Evolutionary conservation across 2,113 vertebrate species (phyloP).

Genomic region (Atractosteus spatula): DNA sequence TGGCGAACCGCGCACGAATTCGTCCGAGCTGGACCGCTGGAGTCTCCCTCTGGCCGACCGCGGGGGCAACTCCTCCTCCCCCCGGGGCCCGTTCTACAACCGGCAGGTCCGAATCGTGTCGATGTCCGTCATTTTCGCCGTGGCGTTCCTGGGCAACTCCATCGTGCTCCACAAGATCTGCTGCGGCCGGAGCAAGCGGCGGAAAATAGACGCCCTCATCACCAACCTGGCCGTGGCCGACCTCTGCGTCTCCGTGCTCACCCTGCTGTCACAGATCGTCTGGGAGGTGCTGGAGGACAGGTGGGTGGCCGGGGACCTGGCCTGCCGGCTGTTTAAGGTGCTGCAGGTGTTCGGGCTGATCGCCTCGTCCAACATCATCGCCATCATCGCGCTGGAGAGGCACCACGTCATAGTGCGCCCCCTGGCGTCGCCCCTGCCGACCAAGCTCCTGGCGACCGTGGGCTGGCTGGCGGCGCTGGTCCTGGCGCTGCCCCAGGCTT

Average conservation of each 20-base stretch:
- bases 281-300: conserved; percentile 35
- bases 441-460: conserved; percentile 36
- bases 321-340: conserved; percentile 48
- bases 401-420: conserved; percentile 38
- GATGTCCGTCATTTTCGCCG: conserved; percentile 38
- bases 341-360: conserved; percentile 50
- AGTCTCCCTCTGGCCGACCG: neutral
- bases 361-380: conserved; percentile 54
- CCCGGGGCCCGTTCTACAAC: neutral
- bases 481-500: conserved; percentile 51
- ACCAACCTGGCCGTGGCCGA: conserved; percentile 59
- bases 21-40: neutral
- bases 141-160: conserved; percentile 51
- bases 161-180: conserved; percentile 45
- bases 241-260: conserved; percentile 50
- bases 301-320: conserved; percentile 32
- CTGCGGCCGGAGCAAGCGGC: conserved; percentile 33
- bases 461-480: conserved; percentile 57
- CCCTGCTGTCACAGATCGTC: conserved; percentile 45
- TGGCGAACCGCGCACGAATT: neutral
- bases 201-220: conserved; percentile 59
- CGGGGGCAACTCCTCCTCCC: neutral
- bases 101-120: conserved; percentile 29
- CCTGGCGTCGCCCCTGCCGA: conserved; percentile 32
- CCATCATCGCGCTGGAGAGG: conserved; percentile 56